Conservation (phyloP, 2,113 vertebrate genomes). For the Aptenodytes patagonicus region DNA sequence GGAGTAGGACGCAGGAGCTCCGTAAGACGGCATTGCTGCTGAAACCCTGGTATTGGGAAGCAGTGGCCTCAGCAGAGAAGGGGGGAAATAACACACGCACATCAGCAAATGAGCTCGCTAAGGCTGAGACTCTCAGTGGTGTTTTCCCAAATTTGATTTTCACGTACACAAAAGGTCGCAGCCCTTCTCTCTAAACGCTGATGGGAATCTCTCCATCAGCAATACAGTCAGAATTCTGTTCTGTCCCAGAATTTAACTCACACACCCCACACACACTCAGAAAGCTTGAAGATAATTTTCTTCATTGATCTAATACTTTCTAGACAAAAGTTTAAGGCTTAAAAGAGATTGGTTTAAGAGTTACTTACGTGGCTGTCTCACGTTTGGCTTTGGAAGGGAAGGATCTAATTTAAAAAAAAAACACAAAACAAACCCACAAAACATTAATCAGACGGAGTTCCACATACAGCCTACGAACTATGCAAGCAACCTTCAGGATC, state of each 20-base stretch:
- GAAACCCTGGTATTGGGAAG: neutral
- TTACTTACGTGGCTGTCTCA: conserved; percentile 74
- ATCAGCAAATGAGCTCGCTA: neutral
- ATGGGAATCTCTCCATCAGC: neutral
- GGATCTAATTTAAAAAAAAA: conserved; percentile 43
- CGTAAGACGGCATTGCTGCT: neutral
- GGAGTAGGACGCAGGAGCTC: neutral
- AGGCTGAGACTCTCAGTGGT: neutral
- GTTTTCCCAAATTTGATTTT: neutral
- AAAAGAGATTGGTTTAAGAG: neutral
- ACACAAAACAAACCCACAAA: conserved; percentile 8
- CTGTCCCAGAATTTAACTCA: neutral
- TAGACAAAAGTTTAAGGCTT: neutral
- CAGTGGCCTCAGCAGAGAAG: neutral
- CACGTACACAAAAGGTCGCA: neutral
- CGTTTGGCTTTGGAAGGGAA: conserved; percentile 48
- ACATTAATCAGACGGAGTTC: conserved; percentile 16
- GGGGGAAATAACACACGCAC: neutral
- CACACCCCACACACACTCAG: neutral
- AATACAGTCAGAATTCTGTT: neutral
- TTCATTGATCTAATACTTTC: neutral
- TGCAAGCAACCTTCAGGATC: neutral
- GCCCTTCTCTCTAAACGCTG: neutral
- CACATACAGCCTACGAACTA: neutral
- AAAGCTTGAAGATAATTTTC: neutral